Base-by-base conservation (phyloP, 1,140 invertebrate genomes). In the Drosophila nikananu region DNA sequence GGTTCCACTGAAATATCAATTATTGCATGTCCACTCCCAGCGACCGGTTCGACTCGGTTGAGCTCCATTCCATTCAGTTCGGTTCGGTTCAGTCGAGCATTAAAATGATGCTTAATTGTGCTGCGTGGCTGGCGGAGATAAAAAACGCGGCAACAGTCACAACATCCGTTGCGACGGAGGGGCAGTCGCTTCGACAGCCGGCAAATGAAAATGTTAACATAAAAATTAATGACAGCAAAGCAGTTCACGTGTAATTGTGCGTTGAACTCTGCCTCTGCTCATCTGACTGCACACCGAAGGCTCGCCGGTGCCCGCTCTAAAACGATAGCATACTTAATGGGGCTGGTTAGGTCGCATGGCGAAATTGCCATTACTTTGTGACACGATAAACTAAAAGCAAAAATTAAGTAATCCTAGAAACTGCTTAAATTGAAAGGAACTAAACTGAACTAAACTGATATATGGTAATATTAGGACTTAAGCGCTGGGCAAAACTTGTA, bases 91-190 rank as follows among this genome's bases (percentile, higher is more conserved):
- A 67, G 78, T 77, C 63, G 59, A 81, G 76, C 83, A 87, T 80
- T 80, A 66, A 86, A 86, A 77, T 83, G 67, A 67, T 52, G 76
- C 77, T 87, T 86, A 83, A 86, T 83, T 86, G 77, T 80, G 73
- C 62, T 86, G 67, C 84, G 61, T 89, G 77, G 51, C 67, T 57
- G 61, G 41, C 66, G 66, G 44, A 62, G 66, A 87, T 87, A 80
- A 77, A 72, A 75, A 81, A 17, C 39, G 54, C 32, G 25, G 51
- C 66, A 71, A 21, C 70, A 72, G 42, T 59, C 66, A 71, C 52
- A 60, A 37, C 54, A 59, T 67, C 51, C 67, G 67, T 30, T 23
- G 15, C 66, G 67, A 66, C 32, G 12, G 17, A 19, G 57, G 42
- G 35, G 51, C 57, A 59, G 30, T 10, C 48, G 51, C 51, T 37